These are phyloP conservation scores for Polypedilum vanderplanki DNA, from an alignment of 1,140 invertebrate genomes.

Conservation along the genomic window DNA sequence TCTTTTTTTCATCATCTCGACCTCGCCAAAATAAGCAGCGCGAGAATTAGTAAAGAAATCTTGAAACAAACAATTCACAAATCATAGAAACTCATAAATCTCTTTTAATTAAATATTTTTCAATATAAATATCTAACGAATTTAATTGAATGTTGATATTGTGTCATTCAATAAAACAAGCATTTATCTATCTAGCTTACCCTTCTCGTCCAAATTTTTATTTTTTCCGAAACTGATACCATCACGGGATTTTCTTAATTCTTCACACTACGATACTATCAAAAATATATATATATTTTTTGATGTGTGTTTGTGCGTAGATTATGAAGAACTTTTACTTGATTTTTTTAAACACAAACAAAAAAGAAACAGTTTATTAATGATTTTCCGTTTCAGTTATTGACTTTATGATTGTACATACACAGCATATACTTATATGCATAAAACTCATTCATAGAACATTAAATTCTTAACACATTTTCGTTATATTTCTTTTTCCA, in stretches of 20 bases:
- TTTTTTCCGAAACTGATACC: constrained; percentile 22
- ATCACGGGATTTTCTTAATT: not conserved
- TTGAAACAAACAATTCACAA: no score
- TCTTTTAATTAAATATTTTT: not conserved
- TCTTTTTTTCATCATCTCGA: no score
- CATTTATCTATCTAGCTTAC: constrained; percentile 4
- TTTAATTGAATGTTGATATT: not conserved
- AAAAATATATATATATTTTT: not conserved
- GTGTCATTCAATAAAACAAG: not conserved
- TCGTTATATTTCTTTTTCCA: not conserved
- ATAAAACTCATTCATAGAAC: constrained; percentile 12
- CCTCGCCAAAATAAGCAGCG: no score
- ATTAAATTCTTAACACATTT: constrained; percentile 20
- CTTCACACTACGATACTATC: not conserved
- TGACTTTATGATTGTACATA: not conserved
- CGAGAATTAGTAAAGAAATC: no score
- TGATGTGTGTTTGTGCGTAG: not conserved
- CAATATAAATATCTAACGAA: not conserved
- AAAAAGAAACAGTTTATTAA: constrained; percentile 15
- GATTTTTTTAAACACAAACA: not conserved
- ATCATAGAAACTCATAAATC: not conserved
- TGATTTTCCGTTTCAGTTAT: constrained; percentile 18
- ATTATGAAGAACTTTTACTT: no score
- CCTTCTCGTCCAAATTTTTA: constrained; percentile 21
- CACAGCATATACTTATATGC: not conserved